Base-by-base conservation (phyloP, 2,797 vertebrate species). In the Pipistrellus pipistrellus region DNA sequence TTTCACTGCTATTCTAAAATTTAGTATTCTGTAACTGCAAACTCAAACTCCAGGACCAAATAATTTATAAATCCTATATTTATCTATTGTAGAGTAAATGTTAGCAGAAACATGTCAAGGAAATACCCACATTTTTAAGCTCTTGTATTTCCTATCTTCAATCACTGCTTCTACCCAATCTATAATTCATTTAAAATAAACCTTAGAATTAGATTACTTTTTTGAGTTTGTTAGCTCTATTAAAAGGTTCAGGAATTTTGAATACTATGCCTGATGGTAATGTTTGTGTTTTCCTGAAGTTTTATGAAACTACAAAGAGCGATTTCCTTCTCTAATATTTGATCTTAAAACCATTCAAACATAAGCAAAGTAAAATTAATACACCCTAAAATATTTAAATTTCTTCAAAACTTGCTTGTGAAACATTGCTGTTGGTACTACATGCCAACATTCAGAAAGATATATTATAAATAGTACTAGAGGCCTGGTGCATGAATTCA, bases 41-140 rank as follows among this genome's bases (percentile, higher is more conserved):
- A 95, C 59, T 88, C 6, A 17, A 15, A 68, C 23, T 94, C 68
- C 64, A 30, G 32, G 23, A 89, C n/a, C 38, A 95, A 96, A 93
- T 94, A 93, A 95, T 90, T 96, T 90, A 88, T 77, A 88, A 9
- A 76, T 0, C 3, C 6, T 96, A 72, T 20, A 17, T 96, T 96
- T 95, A 83, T 93, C 78, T 68, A 3, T 84, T 27, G 6, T 64
- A 68, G 59, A 95, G n/a, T 25, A 94, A 88, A 85, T 44, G 15
- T 81, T 95, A 93, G 68, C 53, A 95, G 57, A 96, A 18, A 62
- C 4, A 25, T 90, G 90, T 23, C 69, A 55, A 62, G 76, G 25
- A 62, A 89, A 9, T 90, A 2, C 18, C 83, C 89, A 90, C 77
- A 94, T 7, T 78, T 84, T 97, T 86, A 92, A 93, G 20, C 21